Conservation (phyloP, 2,113 vertebrate genomes). For the Murina feae region DNA sequence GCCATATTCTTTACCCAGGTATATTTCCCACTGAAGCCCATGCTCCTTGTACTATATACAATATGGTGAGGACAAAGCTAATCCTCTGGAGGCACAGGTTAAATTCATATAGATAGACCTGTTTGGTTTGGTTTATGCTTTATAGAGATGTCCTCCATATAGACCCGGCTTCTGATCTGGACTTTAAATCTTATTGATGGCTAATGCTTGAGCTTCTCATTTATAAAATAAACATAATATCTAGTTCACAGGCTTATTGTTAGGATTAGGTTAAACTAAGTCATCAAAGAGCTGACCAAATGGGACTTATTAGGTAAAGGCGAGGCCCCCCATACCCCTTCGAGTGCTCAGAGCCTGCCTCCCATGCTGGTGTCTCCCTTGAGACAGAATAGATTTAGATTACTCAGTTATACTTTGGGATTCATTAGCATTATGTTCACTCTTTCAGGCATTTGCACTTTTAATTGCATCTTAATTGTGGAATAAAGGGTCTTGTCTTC, state of each 20-base stretch:
- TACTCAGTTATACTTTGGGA: constrained; percentile 32
- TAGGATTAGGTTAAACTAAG: background rate
- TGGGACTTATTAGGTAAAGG: background rate
- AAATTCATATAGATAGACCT: background rate
- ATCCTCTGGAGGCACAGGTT: background rate
- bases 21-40: background rate
- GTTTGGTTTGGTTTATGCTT: background rate
- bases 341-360: background rate
- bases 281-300: background rate
- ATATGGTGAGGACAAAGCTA: background rate
- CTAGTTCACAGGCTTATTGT: background rate
- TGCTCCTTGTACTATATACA: background rate
- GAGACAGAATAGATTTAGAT: background rate
- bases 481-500: constrained; percentile 61
- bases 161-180: background rate
- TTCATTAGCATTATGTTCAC: constrained; percentile 38
- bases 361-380: background rate
- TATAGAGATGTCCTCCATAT: background rate
- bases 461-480: constrained; percentile 66
- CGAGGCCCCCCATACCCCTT: background rate
- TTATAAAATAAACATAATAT: background rate
- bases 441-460: constrained; percentile 59
- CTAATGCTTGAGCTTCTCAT: background rate
- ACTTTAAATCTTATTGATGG: background rate
- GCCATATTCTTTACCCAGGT: background rate